phyloP scores from a whole-genome alignment of 2,113 vertebrate genomes.

The Cisticola juncidis region DNA sequence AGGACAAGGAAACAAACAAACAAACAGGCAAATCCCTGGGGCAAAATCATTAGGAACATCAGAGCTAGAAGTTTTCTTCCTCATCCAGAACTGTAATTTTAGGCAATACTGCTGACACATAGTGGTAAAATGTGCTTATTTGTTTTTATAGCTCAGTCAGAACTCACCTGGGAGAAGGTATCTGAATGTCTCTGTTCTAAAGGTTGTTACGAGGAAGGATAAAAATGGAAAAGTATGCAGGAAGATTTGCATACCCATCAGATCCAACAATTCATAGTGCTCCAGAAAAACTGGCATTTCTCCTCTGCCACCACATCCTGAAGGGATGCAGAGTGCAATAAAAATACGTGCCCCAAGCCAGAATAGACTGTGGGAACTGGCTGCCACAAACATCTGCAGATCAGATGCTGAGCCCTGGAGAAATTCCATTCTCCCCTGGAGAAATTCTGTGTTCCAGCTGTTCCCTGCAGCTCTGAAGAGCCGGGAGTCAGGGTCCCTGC shows the following conservation, averaged over 20 bases:
- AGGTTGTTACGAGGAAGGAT: not conserved
- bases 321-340: not conserved
- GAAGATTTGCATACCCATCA: not conserved
- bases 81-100: not conserved
- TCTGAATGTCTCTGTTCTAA: not conserved
- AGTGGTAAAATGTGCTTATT: accelerated
- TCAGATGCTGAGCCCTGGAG: not conserved
- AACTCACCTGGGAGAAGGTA: not conserved
- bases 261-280: not conserved
- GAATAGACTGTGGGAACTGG: not conserved
- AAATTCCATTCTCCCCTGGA: not conserved
- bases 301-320: not conserved
- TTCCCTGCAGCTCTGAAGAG: not conserved
- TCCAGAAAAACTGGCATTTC: not conserved
- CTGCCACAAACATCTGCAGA: not conserved
- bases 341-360: not conserved
- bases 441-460: accelerated
- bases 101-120: not conserved
- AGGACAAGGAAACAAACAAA: not conserved
- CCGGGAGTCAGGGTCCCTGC: not conserved
- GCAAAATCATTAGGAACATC: not conserved
- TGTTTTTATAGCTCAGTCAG: not conserved
- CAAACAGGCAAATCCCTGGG: not conserved
- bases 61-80: not conserved
- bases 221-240: not conserved